Evolutionary conservation across 2,888 invertebrate species (phyloP), one percentile per base, ranked within the genome.

Genomic region (Amorpha juglandis): DNA sequence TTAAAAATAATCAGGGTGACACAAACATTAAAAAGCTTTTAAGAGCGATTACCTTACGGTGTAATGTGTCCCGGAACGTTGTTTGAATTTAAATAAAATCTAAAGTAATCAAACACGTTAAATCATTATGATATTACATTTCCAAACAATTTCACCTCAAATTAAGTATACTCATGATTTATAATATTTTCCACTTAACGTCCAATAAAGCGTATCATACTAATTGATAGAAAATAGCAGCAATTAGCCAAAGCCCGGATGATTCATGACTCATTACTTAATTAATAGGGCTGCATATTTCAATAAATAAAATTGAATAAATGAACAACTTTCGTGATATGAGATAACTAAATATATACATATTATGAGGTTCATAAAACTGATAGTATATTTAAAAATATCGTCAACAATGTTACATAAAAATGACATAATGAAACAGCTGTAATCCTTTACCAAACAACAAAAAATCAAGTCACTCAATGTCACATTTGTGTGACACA

Each of bases 401-500:
- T n/a, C n/a, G n/a, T n/a, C n/a, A n/a, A 27, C 27, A 27, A 27
- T 27, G 27, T 27, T 19, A 19, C 19, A 16, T 16, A 19, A 19
- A 42, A 55, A 16, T 53, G 27, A 16, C 9, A 45, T 27, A 12
- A n/a, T 42, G 8, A 6, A 12, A 53, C 52, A 64, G 21, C 7
- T 47, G 64, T 33, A 11, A 51, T 21, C 38, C 2, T 9, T 12
- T 6, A 19, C 35, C 12, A 58, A 19, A 47, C 16, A 16, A 47
- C 33, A 55, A 50, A 48, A 21, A 48, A 12, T 21, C 74, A 72
- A 78, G 73, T 74, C 71, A 68, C 70, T 74, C 80, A 84, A 82
- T 82, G 84, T 81, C 85, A 81, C 73, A 70, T 72, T 67, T 65
- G 73, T 67, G 68, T 83, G 84, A 83, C 85, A 86, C 80, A 81